phyloP scores from a whole-genome alignment of 2,888 invertebrate genomes.

The Acleris laterana region DNA sequence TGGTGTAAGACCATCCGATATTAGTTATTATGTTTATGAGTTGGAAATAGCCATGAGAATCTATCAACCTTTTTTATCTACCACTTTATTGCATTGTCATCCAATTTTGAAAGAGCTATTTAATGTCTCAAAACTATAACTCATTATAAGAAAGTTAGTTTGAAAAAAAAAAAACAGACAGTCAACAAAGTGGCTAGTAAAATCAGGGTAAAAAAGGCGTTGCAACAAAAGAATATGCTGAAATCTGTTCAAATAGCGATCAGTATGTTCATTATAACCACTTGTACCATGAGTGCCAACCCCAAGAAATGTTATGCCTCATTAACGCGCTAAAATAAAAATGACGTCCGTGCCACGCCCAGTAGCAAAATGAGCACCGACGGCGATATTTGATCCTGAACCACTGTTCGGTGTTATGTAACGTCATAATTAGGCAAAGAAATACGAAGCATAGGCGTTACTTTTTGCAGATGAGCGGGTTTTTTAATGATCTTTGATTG shows the following conservation, averaged over 20 bases:
- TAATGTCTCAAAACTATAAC: too few species aligned
- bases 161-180: too few species aligned
- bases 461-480: constrained; percentile 24
- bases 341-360: constrained; percentile 51
- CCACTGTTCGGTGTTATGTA: constrained; percentile 64
- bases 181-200: neutral
- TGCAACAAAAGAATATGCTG: too few species aligned
- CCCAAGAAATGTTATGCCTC: constrained; percentile 39
- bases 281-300: neutral
- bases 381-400: constrained; percentile 51
- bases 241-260: neutral
- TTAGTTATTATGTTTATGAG: too few species aligned
- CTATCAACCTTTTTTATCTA: too few species aligned
- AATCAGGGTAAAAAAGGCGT: neutral
- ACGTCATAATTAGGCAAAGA: constrained; percentile 65
- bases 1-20: too few species aligned
- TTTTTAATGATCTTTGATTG: constrained; percentile 22
- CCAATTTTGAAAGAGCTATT: too few species aligned
- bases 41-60: too few species aligned
- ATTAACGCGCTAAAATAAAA: constrained; percentile 51
- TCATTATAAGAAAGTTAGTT: too few species aligned
- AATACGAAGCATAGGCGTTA: constrained; percentile 44
- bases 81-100: too few species aligned
- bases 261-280: neutral
- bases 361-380: constrained; percentile 54